phyloP scores from a whole-genome alignment of 1,140 invertebrate genomes.

The Helicoverpa zea region DNA sequence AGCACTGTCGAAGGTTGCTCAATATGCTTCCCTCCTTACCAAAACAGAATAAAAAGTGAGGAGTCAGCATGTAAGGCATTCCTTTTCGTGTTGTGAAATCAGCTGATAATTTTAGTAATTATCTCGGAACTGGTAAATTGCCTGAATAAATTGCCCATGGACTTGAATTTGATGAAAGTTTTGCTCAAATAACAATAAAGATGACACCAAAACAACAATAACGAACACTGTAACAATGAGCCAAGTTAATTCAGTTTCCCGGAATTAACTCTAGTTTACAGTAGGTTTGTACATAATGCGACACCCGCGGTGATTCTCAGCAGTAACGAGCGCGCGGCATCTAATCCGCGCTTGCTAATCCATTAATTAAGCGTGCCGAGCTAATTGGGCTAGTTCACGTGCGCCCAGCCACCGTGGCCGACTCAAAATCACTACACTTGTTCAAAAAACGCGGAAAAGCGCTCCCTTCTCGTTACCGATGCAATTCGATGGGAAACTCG shows the following conservation, averaged over 20 bases:
- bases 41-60: not conserved
- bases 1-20: not conserved
- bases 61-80: too few species aligned
- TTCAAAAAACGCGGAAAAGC: constrained; percentile 61
- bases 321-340: constrained; percentile 46
- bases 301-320: constrained; percentile 46
- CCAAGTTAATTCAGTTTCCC: not conserved
- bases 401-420: constrained; percentile 58
- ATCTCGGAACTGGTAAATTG: too few species aligned
- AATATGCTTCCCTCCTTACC: not conserved
- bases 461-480: constrained; percentile 50
- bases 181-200: not conserved
- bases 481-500: constrained; percentile 64
- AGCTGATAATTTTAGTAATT: too few species aligned
- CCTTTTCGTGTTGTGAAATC: too few species aligned
- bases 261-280: constrained; percentile 11
- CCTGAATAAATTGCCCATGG: too few species aligned
- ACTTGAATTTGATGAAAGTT: not conserved
- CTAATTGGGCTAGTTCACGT: constrained; percentile 71
- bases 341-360: constrained; percentile 51
- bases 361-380: constrained; percentile 65
- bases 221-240: not conserved
- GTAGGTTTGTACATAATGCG: constrained; percentile 20
- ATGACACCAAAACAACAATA: not conserved
- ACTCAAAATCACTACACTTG: constrained; percentile 53